Base-by-base conservation (phyloP, 2,113 vertebrate genomes). In the Columbina picui region DNA sequence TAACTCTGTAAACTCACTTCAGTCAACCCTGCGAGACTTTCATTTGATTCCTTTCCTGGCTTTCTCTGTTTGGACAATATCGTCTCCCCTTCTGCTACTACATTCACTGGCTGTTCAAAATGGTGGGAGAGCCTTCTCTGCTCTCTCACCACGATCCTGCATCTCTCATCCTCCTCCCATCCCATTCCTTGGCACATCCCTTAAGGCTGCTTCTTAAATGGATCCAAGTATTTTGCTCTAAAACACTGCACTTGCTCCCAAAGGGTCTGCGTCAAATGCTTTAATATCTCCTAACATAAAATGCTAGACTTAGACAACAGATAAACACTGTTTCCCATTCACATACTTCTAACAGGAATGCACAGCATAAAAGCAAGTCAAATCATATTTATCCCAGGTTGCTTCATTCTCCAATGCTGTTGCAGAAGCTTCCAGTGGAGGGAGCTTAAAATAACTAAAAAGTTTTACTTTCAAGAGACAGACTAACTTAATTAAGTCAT, bases 371-470 rank as follows among this genome's bases (percentile, higher is more conserved):
- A 92, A 7, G 11, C 34, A 36, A 87, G 30, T 18, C 25, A 52
- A 79, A 45, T 57, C 34, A 9, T 59, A 74, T 90, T 76, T 89
- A 90, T 69, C 27, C n/a, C 47, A 64, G 27, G 41, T 73, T 79
- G 49, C 15, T 90, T 64, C 53, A 21, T 73, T 74, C 57, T 90
- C 55, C 78, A 84, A 53, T 90, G 94, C 76, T 96, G 92, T 96
- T 96, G 93, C 94, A 92, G 83, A 96, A 95, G 19, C 84, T 63
- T 96, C 94, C 93, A 95, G 91, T 1, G 95, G 89, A 97, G 95
- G 93, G 94, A 95, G 93, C 89, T 93, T 94, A 94, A 90, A 95
- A 96, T 95, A 91, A 80, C 81, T 81, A 34, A 4, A 50, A 94
- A 50, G 15, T 56, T 80, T 67, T 84, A 78, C 65, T 93, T 91